Percentiles rank a stretch among this genome's conserved stretches.
Evolutionary conservation across 2,888 invertebrate species (phyloP).

Genomic region (Drosophila nr. perissopoda): DNA sequence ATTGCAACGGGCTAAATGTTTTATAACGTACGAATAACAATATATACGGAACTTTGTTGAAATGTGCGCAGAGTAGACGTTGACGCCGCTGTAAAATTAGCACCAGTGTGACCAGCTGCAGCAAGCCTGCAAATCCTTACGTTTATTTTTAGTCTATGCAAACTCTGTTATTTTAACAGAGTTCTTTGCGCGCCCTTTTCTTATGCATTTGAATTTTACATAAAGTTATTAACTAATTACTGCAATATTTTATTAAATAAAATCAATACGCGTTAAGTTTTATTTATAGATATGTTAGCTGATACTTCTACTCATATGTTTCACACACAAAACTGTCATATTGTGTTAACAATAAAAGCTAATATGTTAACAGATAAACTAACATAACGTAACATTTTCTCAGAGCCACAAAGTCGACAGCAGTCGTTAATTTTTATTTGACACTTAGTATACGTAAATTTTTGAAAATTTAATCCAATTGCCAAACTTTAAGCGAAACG

Average conservation of each 20-base stretch:
- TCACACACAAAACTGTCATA: not conserved
- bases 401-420: slow-evolving; percentile 3
- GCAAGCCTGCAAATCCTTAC: slow-evolving; percentile 3
- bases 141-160: not conserved
- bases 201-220: not conserved
- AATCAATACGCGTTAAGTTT: not conserved
- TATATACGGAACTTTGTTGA: slow-evolving; percentile 52
- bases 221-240: not conserved
- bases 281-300: too few relatives aligned
- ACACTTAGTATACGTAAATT: slow-evolving; percentile 2
- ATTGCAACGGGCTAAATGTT: slow-evolving; percentile 58
- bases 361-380: not conserved
- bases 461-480: slow-evolving; percentile 4
- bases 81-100: slow-evolving; percentile 52
- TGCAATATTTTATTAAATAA: not conserved
- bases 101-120: slow-evolving; percentile 37
- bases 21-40: slow-evolving; percentile 50
- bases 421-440: slow-evolving; percentile 22
- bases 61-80: slow-evolving; percentile 58
- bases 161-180: not conserved
- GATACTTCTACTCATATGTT: not conserved
- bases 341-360: not conserved
- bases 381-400: not conserved
- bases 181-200: not conserved
- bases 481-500: not conserved